Base-by-base conservation (phyloP, 2,113 vertebrate genomes). In the Caranx ignobilis region DNA sequence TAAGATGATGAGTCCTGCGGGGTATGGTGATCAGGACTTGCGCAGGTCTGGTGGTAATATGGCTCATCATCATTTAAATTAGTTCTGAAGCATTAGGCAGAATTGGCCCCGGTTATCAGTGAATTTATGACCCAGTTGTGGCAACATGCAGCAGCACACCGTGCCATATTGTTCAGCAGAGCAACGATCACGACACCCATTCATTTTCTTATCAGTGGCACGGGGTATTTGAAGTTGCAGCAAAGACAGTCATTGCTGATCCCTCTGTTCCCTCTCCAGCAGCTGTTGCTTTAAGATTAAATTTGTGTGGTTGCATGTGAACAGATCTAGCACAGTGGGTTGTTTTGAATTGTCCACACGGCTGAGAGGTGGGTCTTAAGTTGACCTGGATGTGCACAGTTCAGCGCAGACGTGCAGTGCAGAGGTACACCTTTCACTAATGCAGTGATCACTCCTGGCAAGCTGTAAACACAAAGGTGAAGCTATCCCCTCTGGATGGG, bases 11-110 rank as follows among this genome's bases (percentile, higher is more conserved):
- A 41, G 16, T 19, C 15, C 37, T 55, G 21, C 35, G 32, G 26
- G 52, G 21, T 57, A 12, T 48, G 16, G 71, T 77, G 41, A 54
- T 77, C 62, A 71, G 15, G 43, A 45, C 21, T 10, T 63, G 35
- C 52, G 9, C n/a, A 41, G 63, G 37, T 70, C 61, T 64, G 32
- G 13, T 64, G 32, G 13, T 75, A 50, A 71, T 83, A 39, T 21
- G 52, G 31, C 79, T 88, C 71, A 90, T 83, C 75, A 75, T 82
- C 75, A 81, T 89, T 88, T 83, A 69, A 82, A 89, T 89, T 71
- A 90, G 84, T 89, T 92, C 84, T 89, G 79, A 88, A 72, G 68
- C 90, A 90, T 91, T 91, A 85, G 43, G 18, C 87, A 82, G 84
- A 84, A 87, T 81, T 79, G 81, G 84, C 61, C 65, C 71, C 59